These are phyloP conservation scores for Acanthaster planci DNA, from an alignment of 35 echinoderm and acorn worm genomes.

Conservation along the genomic window DNA sequence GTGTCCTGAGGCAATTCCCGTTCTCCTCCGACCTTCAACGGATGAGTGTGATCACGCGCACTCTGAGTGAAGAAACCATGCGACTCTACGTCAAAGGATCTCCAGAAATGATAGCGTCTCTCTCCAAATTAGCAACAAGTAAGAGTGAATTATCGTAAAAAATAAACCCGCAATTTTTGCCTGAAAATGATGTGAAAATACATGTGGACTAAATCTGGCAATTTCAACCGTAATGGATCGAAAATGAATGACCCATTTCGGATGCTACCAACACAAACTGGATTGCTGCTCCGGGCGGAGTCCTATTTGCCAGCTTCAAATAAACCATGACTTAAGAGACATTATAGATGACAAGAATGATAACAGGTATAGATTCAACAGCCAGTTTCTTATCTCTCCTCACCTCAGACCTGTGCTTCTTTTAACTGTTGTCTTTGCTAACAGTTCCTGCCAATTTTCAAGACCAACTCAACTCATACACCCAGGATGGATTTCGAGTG, in stretches of 20 bases:
- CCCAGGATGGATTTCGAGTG: slow-evolving; percentile 72
- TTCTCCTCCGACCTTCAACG: slow-evolving; percentile 79
- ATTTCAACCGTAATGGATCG: too few relatives aligned
- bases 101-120: slow-evolving; percentile 67
- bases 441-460: slow-evolving; percentile 77
- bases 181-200: too few relatives aligned
- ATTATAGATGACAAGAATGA: too few relatives aligned
- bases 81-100: slow-evolving; percentile 69
- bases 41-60: slow-evolving; percentile 71
- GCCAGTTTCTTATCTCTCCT: too few relatives aligned
- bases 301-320: too few relatives aligned
- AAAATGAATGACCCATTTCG: too few relatives aligned
- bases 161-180: too few relatives aligned
- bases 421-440: not conserved
- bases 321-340: too few relatives aligned
- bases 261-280: too few relatives aligned
- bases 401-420: not conserved
- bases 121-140: slow-evolving; percentile 63
- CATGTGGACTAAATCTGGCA: too few relatives aligned
- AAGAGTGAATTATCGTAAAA: not conserved
- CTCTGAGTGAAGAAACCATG: slow-evolving; percentile 11
- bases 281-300: too few relatives aligned
- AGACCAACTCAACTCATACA: slow-evolving; percentile 59
- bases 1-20: slow-evolving; percentile 69
- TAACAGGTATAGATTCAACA: too few relatives aligned